Conservation (phyloP, 1,140 invertebrate species). For the Pectinophora gossypiella region DNA sequence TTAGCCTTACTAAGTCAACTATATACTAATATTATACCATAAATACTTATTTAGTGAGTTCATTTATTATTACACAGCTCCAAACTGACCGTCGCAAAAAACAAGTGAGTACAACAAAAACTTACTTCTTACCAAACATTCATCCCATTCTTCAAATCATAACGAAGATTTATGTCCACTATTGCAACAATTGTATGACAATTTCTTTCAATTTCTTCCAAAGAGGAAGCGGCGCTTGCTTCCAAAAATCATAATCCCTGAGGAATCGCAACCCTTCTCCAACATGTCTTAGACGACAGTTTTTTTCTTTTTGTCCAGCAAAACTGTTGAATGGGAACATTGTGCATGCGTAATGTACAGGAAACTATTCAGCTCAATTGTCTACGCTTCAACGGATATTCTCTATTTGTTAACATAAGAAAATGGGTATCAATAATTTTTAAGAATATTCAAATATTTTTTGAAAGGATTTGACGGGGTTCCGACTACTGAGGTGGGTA, state of each 20-base stretch:
- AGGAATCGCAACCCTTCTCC: conserved; percentile 44
- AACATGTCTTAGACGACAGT: conserved; percentile 6
- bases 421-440: conserved; percentile 31
- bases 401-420: conserved; percentile 51
- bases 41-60: no score
- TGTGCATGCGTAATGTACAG: conserved; percentile 51
- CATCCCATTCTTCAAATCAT: not conserved
- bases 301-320: conserved; percentile 36
- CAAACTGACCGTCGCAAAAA: no score
- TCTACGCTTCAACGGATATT: conserved; percentile 39
- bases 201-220: not conserved
- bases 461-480: no score
- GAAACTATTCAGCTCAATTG: conserved; percentile 61
- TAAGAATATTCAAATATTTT: not conserved
- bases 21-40: no score
- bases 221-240: conserved; percentile 49
- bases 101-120: not conserved
- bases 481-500: no score
- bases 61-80: no score
- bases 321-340: conserved; percentile 49
- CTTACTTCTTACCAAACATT: no score
- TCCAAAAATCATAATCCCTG: conserved; percentile 46
- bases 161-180: not conserved
- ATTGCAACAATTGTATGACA: conserved; percentile 16
- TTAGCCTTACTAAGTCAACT: no score